Conservation (phyloP, 2,888 invertebrate species). For the Plebejus argus region DNA sequence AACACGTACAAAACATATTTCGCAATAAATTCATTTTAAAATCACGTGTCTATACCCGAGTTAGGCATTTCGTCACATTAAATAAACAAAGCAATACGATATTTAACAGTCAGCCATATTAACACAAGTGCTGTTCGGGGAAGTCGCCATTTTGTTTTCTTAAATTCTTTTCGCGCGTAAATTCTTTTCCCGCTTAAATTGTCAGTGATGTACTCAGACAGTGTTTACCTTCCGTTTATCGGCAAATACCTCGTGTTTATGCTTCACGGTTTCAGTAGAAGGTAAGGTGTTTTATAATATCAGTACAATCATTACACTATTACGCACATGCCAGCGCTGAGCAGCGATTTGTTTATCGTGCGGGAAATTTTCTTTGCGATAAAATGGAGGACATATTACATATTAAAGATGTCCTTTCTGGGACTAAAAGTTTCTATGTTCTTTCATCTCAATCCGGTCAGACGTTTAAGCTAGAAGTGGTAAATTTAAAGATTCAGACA, state of each 20-base stretch:
- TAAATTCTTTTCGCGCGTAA: background rate
- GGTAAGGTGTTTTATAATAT: constrained; percentile 20
- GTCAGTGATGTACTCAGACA: background rate
- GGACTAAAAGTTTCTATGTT: no score
- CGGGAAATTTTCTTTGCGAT: background rate
- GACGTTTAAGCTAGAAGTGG: no score
- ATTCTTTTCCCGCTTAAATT: background rate
- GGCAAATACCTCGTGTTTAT: constrained; percentile 25
- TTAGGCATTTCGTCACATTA: constrained; percentile 32
- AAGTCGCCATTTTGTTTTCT: background rate
- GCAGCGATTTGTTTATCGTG: background rate
- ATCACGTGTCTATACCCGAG: constrained; percentile 10
- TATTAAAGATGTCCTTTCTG: no score
- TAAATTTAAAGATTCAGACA: no score
- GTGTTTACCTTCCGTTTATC: constrained; percentile 3
- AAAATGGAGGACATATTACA: background rate
- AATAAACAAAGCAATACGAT: constrained; percentile 39
- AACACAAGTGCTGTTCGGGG: constrained; percentile 41
- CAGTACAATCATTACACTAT: background rate
- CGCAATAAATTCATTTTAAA: constrained; percentile 22
- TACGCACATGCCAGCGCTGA: background rate
- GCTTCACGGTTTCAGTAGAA: constrained; percentile 9
- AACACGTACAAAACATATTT: constrained; percentile 14
- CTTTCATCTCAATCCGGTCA: no score
- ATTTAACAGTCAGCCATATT: constrained; percentile 41